Evolutionary conservation across 2,797 vertebrate species (phyloP), one percentile per base, ranked within the genome.

Genomic region (Alcedo quadribrachys): DNA sequence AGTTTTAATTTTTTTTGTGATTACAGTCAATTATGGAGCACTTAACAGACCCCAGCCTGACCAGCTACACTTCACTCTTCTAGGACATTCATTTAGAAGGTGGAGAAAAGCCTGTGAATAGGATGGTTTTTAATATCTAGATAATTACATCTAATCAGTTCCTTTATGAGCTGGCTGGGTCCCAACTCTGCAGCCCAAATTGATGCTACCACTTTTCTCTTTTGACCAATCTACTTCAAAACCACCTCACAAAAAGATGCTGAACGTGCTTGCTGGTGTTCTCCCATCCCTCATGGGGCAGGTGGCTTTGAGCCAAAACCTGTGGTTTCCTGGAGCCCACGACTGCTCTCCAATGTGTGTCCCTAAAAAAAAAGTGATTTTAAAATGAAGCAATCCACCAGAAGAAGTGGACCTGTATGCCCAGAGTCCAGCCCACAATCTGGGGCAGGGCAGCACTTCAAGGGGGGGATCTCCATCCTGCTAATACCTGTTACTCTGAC

Each of bases 111-210:
- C 10, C 73, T 85, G 57, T 66, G 58, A 94, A 87, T 42, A 81
- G 33, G 81, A 76, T 20, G 55, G 20, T 10, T 92, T 90, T 89
- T 81, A 91, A 92, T 81, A 94, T 65, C 73, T 74, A 35, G 73
- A 83, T 94, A 93, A 94, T 96, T 89, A 46, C 55, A 84, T 28
- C 43, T 71, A 32, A 86, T 92, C 11, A 9, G 76, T 67, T 95
- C 79, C 55, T 92, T 94, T 85, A 93, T 61, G 81, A 94, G 65
- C 62, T 94, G 93, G 70, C 90, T 5, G 0, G 27, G 32, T 85
- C 69, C 86, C 91, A 94, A 2, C 63, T 91, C 91, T 73, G 79
- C 81, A 81, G 70, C 78, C 48, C 73, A 87, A 94, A 87, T 2
- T 70, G 73, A 62, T 65, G 55, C 19, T 85, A 33, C 0, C 0